Evolutionary conservation across 2,888 invertebrate species (phyloP), one percentile per base, ranked within the genome.

Genomic region (Bombylius major): DNA sequence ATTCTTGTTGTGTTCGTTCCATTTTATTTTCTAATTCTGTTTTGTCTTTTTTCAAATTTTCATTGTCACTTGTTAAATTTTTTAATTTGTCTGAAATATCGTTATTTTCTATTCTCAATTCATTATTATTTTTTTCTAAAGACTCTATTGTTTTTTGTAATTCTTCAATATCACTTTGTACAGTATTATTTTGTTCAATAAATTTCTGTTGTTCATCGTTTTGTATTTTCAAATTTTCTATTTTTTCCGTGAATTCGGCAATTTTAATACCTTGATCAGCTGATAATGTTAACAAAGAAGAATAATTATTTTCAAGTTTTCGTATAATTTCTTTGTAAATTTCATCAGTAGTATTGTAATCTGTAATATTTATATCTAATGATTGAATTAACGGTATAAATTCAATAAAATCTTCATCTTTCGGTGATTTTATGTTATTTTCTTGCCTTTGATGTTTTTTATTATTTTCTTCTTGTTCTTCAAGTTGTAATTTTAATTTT

Each of bases 401-500:
- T 32, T 46, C 23, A 14, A 4, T 47, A 33, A 44, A 47, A 52
- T 51, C 51, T 5, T 56, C 51, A 3, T 31, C 11, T 34, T 23
- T 13, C 5, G 11, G 5, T 34, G 8, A 31, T n/a, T 36, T 36
- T 51, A 12, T 34, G 47, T 44, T 12, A 50, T 11, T 32, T 49
- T 48, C 50, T 50, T 52, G 8, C 54, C 49, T 36, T 52, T 48
- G 44, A 50, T 48, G 48, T 8, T 58, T 51, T 4, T 59, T 31
- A 9, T 56, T 39, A 42, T 47, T 50, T 11, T 49, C 52, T 23
- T 58, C 52, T 23, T 48, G 31, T 14, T 54, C 58, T 8, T 53
- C 53, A 8, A 59, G 54, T 57, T 64, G 59, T 39, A 70, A 63
- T 56, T 68, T 68, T n/a, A 68, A 50, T 23, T 54, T 56, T 12